Conservation (phyloP, 2,888 invertebrate species). For the Hypolimnas misippus region DNA sequence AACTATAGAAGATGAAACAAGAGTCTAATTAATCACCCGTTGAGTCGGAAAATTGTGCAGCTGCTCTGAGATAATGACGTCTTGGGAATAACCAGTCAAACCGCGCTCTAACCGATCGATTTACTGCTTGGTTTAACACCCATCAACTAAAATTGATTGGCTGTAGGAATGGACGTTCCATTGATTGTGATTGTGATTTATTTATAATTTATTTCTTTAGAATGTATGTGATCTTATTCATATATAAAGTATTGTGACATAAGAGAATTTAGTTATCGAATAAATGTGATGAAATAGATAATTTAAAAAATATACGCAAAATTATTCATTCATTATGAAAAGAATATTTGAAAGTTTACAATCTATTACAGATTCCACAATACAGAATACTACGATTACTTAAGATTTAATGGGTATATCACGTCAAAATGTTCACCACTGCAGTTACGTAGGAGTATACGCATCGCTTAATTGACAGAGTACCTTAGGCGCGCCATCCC, state of each 20-base stretch:
- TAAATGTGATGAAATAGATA: no score
- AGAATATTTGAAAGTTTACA: no score
- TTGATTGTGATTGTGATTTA: not conserved
- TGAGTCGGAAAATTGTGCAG: conserved; percentile 73
- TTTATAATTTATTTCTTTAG: not conserved
- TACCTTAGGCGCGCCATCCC: not conserved
- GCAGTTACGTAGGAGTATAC: no score
- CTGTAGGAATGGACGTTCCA: conserved; percentile 6
- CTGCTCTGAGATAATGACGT: conserved; percentile 68
- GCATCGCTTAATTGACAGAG: not conserved
- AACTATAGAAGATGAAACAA: conserved; percentile 13
- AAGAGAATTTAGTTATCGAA: no score
- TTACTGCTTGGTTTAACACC: conserved; percentile 45
- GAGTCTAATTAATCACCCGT: conserved; percentile 70
- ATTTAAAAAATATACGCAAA: no score
- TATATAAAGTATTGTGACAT: no score
- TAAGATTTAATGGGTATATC: no score
- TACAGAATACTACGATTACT: no score
- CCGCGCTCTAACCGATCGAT: conserved; percentile 48
- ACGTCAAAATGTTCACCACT: no score
- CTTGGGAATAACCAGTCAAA: conserved; percentile 46
- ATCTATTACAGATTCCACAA: not conserved
- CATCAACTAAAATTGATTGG: conserved; percentile 35
- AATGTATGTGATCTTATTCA: no score
- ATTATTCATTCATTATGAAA: no score